Evolutionary conservation across 2,797 vertebrate species (phyloP), one percentile per base, ranked within the genome.

Genomic region (Myotis vivesi): DNA sequence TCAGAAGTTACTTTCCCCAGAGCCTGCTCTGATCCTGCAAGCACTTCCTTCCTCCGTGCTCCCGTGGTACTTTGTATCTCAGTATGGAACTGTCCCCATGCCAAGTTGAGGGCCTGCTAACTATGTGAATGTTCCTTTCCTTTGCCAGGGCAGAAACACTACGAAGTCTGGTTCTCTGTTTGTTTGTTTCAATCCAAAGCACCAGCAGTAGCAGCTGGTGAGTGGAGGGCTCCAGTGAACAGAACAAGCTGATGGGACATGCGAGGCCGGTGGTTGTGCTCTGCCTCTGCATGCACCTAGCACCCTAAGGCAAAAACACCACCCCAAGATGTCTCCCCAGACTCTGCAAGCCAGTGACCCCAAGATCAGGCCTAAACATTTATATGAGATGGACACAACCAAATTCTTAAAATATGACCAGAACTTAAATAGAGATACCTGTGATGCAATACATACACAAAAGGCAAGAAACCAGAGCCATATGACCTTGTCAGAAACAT

Each of bases 181-280:
- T 85, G 69, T 79, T 57, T 88, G 75, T 73, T 82, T 86, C 77
- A 20, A 57, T 64, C 49, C 49, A 85, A 92, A 88, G 73, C 72
- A 89, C 77, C 11, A 36, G 49, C 75, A 87, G 46, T 0, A 81
- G 84, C 59, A 91, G 51, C 72, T 89, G 84, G 92, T 10, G n/a
- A 95, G 44, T n/a, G 13, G 16, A 30, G 77, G 51, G 71, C 83
- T 81, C 59, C 25, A 53, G 73, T 57, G 73, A 89, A 71, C 16
- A 62, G 76, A 72, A 55, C 22, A 28, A 87, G 53, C 66, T 71
- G 53, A 16, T 25, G 46, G 94, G 79, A 38, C 41, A 36, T 8
- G 12, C 25, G 66, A 57, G 69, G 49, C 44, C 15, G 1, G n/a
- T 2, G 22, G n/a, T 12, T 28, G 16, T 3, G 17, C 38, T 93